phyloP scores from a whole-genome alignment of 2,113 vertebrate genomes.

The Catharus fuscescens region DNA sequence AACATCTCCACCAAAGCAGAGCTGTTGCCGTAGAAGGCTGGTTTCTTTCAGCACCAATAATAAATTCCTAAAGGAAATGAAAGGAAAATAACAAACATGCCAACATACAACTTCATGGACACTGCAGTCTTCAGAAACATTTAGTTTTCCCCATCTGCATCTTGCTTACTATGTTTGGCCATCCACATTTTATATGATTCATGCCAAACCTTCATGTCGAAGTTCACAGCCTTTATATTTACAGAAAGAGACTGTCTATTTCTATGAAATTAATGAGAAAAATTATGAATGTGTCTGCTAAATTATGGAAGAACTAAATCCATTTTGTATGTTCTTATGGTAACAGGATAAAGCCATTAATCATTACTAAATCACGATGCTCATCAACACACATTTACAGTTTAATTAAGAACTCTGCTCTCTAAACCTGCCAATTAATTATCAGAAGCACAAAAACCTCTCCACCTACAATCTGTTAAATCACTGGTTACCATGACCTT shows the following conservation, averaged over 20 bases:
- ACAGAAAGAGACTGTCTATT: background rate
- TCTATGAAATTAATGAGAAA: background rate
- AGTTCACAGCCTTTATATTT: background rate
- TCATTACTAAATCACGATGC: constrained; percentile 40
- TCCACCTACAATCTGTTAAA: constrained; percentile 51
- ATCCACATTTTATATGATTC: accelerated
- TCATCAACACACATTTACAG: constrained; percentile 51
- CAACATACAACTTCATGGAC: background rate
- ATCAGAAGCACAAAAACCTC: constrained; percentile 56
- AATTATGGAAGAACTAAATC: background rate
- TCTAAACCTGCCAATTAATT: constrained; percentile 73
- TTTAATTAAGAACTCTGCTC: constrained; percentile 69
- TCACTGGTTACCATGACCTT: constrained; percentile 63
- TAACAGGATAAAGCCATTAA: constrained; percentile 17
- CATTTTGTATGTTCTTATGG: background rate
- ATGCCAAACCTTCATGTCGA: background rate
- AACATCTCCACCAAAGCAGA: background rate
- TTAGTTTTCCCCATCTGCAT: background rate
- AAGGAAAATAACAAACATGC: background rate
- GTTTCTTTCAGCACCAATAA: background rate
- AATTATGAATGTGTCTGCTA: background rate
- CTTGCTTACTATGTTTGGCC: background rate
- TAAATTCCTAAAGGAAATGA: background rate
- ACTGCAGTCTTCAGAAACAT: background rate
- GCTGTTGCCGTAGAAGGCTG: background rate